A percentile compares a stretch with the other conserved stretches of the same genome.
phyloP scores from a whole-genome alignment of 2,113 vertebrate species.

The Martes martes region DNA sequence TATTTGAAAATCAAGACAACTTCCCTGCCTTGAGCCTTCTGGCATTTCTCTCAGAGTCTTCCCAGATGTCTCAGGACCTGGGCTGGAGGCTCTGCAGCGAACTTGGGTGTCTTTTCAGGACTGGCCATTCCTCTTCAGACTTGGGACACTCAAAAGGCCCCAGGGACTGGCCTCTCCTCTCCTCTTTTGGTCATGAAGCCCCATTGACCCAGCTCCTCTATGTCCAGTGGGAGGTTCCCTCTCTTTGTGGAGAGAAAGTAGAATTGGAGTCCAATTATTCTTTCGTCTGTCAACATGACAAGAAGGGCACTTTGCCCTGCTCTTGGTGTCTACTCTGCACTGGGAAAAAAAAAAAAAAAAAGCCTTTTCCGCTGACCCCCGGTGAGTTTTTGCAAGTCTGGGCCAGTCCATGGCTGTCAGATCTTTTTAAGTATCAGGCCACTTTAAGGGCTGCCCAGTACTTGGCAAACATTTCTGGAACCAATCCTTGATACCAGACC shows the following conservation, averaged over 20 bases:
- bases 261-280: background rate
- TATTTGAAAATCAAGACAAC: background rate
- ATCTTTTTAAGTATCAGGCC: background rate
- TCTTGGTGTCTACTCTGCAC: background rate
- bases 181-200: too few relatives aligned
- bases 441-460: background rate
- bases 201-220: accelerated
- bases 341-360: background rate
- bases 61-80: background rate
- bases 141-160: background rate
- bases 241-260: background rate
- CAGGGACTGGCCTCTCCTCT: background rate
- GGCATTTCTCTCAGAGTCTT: background rate
- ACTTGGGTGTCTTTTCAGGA: background rate
- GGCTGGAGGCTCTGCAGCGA: background rate
- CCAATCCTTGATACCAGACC: background rate
- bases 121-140: background rate
- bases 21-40: background rate
- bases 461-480: background rate
- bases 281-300: background rate
- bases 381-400: background rate
- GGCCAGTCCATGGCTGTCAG: background rate
- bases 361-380: background rate
- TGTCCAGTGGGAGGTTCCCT: background rate
- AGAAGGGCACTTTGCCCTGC: background rate